Percentiles rank a stretch among this genome's conserved stretches.
phyloP scores from a whole-genome alignment of 2,113 vertebrate genomes.

The Mastomys natalensis region DNA sequence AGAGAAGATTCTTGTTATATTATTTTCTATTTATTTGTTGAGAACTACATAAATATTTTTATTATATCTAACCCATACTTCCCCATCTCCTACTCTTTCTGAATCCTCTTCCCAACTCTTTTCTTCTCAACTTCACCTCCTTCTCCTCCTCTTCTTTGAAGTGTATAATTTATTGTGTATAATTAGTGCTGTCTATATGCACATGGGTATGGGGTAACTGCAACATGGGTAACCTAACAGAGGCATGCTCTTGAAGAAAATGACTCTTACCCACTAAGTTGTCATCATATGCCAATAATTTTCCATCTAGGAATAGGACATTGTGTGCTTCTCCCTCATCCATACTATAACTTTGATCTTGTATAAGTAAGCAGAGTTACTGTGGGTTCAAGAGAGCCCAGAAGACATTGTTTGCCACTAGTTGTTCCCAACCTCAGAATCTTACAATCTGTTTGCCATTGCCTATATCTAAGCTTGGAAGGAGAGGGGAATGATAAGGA shows the following conservation, averaged over 20 bases:
- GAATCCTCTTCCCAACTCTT: background rate
- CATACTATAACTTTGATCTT: background rate
- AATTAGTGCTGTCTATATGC: background rate
- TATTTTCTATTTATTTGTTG: background rate
- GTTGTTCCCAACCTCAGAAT: background rate
- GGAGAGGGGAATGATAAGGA: background rate
- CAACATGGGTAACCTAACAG: background rate
- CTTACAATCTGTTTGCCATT: background rate
- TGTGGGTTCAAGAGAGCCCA: background rate
- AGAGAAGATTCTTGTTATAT: background rate
- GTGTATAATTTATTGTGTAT: background rate
- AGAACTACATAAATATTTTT: background rate
- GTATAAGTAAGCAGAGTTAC: background rate
- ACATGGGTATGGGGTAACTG: background rate
- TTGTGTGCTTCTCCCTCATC: background rate
- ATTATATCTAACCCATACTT: background rate
- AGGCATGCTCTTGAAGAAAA: background rate
- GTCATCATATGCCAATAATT: background rate
- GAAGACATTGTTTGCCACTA: background rate
- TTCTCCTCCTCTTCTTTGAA: background rate
- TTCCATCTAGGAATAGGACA: too few relatives aligned
- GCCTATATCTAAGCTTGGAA: background rate
- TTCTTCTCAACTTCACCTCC: background rate
- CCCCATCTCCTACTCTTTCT: background rate
- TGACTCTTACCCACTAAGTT: background rate